These are phyloP conservation scores for Ctenochaetus hawaiiensis DNA, from an alignment of 2,797 vertebrate genomes.

Conservation along the genomic window DNA sequence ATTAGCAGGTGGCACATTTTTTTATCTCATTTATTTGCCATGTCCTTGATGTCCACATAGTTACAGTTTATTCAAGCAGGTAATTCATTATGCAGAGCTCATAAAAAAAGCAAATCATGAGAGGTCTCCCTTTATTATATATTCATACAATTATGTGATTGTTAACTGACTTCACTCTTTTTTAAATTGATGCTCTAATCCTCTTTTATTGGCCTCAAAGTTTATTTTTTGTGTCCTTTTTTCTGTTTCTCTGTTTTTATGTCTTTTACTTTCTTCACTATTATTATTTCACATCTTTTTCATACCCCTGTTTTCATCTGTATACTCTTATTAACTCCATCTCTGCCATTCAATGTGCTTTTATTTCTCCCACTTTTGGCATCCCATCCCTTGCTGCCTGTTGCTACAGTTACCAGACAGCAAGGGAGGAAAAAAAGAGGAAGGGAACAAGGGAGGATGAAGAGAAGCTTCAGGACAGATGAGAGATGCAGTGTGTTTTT, in stretches of 20 bases:
- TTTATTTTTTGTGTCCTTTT: background rate
- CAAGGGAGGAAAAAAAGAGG: constrained; percentile 9
- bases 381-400: constrained; percentile 43
- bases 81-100: background rate
- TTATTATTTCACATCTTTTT: constrained; percentile 26
- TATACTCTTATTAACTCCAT: background rate
- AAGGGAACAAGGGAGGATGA: constrained; percentile 6
- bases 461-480: constrained; percentile 15
- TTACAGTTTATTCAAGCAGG: background rate
- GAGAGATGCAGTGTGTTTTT: background rate
- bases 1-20: too few relatives aligned
- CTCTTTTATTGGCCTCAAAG: background rate
- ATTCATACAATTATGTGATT: constrained; percentile 19
- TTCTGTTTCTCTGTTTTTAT: background rate
- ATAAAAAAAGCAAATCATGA: background rate
- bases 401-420: constrained; percentile 69
- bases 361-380: background rate
- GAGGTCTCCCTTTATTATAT: background rate
- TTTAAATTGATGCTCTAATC: background rate
- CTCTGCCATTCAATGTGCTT: background rate
- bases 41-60: too few relatives aligned
- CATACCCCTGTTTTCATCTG: background rate
- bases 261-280: background rate
- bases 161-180: background rate
- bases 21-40: too few relatives aligned